These are phyloP conservation scores for Synanceia verrucosa DNA, from an alignment of 2,797 vertebrate species.

Conservation along the genomic window DNA sequence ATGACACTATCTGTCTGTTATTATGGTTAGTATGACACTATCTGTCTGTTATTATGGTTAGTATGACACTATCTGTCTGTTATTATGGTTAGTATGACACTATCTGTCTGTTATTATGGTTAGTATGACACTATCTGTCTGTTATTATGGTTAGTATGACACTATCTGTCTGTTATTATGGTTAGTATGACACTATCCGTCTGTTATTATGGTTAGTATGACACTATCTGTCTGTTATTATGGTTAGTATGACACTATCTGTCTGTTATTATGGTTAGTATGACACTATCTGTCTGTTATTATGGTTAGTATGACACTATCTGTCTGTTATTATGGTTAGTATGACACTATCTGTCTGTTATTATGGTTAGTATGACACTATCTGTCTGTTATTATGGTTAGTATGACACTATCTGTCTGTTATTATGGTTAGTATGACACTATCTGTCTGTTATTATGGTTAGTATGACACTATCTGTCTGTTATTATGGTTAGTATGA, in stretches of 20 bases:
- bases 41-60: background rate
- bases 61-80: constrained; percentile 3
- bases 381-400: background rate
- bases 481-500: background rate
- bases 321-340: constrained; percentile 22
- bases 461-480: background rate
- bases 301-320: too few relatives aligned
- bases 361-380: constrained; percentile 51
- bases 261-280: too few relatives aligned
- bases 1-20: background rate
- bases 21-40: constrained; percentile 26
- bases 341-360: constrained; percentile 80
- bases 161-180: too few relatives aligned
- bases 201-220: too few relatives aligned
- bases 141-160: too few relatives aligned
- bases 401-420: constrained; percentile 45
- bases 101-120: background rate
- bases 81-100: constrained; percentile 49
- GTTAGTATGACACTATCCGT: too few relatives aligned
- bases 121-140: background rate
- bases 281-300: too few relatives aligned
- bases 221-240: too few relatives aligned
- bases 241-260: background rate
- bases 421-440: constrained; percentile 51
- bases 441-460: background rate